Evolutionary conservation across 1,140 invertebrate genomes (phyloP).

Genomic region (Nixonia krombeini): DNA sequence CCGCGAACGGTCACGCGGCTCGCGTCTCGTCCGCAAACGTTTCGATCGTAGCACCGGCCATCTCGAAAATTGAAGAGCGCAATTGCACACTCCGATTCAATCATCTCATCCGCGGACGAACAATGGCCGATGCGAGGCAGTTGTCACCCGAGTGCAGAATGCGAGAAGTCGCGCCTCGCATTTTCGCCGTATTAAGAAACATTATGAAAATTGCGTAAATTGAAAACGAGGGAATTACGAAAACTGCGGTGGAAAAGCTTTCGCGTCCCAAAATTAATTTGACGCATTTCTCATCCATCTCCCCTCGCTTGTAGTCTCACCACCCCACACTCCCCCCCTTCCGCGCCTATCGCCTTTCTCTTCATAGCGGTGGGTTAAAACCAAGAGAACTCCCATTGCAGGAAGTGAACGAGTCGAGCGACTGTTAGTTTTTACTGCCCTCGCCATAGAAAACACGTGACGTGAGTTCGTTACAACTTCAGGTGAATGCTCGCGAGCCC

Average conservation of each 20-base stretch:
- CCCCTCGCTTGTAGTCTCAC: too few species aligned
- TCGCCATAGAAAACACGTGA: constrained; percentile 49
- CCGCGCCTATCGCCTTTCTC: too few species aligned
- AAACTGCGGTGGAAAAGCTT: constrained; percentile 20
- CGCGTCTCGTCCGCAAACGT: too few species aligned
- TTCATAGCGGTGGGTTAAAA: constrained; percentile 15
- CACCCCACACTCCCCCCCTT: too few species aligned
- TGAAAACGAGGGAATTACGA: constrained; percentile 32
- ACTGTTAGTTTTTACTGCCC: constrained; percentile 50
- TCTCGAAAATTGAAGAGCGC: too few species aligned
- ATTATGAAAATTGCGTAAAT: constrained; percentile 23
- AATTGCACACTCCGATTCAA: too few species aligned
- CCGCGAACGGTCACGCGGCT: too few species aligned
- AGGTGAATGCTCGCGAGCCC: constrained; percentile 34
- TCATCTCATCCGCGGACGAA: too few species aligned
- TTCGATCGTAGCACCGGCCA: too few species aligned
- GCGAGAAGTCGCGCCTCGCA: too few species aligned
- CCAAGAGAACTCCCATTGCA: constrained; percentile 30
- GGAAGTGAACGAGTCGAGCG: constrained; percentile 38
- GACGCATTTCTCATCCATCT: constrained; percentile 36
- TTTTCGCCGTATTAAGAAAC: constrained; percentile 19
- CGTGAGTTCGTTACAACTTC: constrained; percentile 49
- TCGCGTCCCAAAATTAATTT: constrained; percentile 32
- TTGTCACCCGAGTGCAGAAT: too few species aligned
- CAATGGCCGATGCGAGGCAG: too few species aligned